phyloP scores from a whole-genome alignment of 2,888 invertebrate species.

The Brachypalpus laphriformis region DNA sequence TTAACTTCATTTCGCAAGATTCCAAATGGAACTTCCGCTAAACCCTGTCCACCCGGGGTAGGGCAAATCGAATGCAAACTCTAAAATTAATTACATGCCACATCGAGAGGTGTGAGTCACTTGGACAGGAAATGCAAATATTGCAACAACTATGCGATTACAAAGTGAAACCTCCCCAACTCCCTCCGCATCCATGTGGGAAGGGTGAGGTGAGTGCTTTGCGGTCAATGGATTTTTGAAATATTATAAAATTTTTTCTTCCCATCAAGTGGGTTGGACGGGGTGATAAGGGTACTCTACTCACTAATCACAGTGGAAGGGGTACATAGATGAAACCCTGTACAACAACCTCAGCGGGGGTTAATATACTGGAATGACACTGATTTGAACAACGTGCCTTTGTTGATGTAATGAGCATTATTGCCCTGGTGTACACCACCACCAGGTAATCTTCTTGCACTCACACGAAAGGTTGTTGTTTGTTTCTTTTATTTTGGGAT shows the following conservation, averaged over 20 bases:
- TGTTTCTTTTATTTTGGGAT: slow-evolving; percentile 55
- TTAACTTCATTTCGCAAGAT: slow-evolving; percentile 61
- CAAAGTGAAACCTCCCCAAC: slow-evolving; percentile 23
- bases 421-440: slow-evolving; percentile 39
- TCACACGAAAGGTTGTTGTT: slow-evolving; percentile 61
- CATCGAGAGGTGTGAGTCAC: slow-evolving; percentile 59
- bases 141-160: slow-evolving; percentile 49
- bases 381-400: slow-evolving; percentile 72
- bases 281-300: slow-evolving; percentile 45
- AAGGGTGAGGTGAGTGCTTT: slow-evolving; percentile 43
- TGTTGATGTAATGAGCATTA: slow-evolving; percentile 70
- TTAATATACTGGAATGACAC: slow-evolving; percentile 70
- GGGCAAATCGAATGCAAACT: slow-evolving; percentile 54
- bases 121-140: slow-evolving; percentile 72
- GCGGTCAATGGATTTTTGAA: slow-evolving; percentile 73
- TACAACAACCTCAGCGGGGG: slow-evolving; percentile 70
- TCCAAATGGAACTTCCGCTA: slow-evolving; percentile 70
- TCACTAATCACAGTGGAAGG: background rate
- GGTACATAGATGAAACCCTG: background rate
- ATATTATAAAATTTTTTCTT: slow-evolving; percentile 66
- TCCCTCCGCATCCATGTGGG: background rate
- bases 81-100: slow-evolving; percentile 73
- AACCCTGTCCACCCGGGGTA: slow-evolving; percentile 9
- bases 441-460: slow-evolving; percentile 63
- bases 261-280: slow-evolving; percentile 39